Evolutionary conservation across 2,113 vertebrate genomes (phyloP), one percentile per base, ranked within the genome.

Genomic region (Guaruba guarouba): DNA sequence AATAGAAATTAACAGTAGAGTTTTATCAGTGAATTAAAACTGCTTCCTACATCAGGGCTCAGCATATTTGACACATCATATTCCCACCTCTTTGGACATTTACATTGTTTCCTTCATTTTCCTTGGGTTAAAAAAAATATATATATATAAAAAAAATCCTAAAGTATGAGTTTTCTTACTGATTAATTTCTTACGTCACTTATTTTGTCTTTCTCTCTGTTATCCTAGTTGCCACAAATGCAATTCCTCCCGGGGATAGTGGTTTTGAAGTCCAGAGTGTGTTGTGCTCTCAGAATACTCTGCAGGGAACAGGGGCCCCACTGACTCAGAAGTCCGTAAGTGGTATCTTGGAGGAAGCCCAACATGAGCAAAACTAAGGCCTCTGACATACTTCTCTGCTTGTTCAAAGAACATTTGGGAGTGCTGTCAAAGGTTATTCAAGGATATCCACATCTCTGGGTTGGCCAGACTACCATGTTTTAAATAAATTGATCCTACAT

Each of bases 401-500:
- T 95, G 66, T 93, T 95, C 91, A 83, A 94, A 95, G 84, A 97
- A 92, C 44, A 93, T 71, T 62, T 97, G 71, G 43, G 57, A 43
- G 52, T 57, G 37, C 83, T 93, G 86, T 96, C 71, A 94, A 91
- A 94, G 92, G 90, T 93, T 95, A 81, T 90, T 95, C 57, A 75
- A 96, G 74, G 91, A 93, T 91, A 95, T 80, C 68, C 66, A 81
- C 28, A 76, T 35, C 22, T 64, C 25, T 48, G 54, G 85, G 79
- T 13, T 90, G 75, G 86, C 80, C 88, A 96, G 68, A 88, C 61
- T 68, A 77, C 68, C 25, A n/a, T 82, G 54, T 95, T 95, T 95
- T 95, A 86, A 93, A 77, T 76, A 84, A 82, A 87, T 29, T 63
- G 55, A 91, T 92, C 84, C 75, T 96, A 88, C 64, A 93, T 86